Conservation (phyloP, 1,140 invertebrate genomes). For the Agrypnia vestita region DNA sequence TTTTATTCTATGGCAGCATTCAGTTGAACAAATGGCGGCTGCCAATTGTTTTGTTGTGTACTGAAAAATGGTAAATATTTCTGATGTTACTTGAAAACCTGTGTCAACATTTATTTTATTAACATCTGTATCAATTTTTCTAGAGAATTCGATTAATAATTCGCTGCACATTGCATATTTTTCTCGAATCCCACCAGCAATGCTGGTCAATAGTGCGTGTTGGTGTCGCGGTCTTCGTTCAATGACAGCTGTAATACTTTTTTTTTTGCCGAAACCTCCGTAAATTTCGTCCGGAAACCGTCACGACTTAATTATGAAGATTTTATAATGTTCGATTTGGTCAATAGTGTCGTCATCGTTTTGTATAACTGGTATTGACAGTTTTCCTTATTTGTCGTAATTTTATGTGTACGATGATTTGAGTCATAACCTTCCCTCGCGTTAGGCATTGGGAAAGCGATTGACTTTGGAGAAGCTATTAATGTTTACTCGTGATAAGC, state of each 20-base stretch:
- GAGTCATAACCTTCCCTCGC: conserved; percentile 27
- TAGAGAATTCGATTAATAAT: neutral
- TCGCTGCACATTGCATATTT: neutral
- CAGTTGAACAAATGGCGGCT: conserved; percentile 49
- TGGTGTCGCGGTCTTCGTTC: conserved; percentile 16
- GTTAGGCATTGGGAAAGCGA: conserved; percentile 19
- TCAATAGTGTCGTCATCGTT: neutral
- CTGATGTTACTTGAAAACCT: conserved; percentile 41
- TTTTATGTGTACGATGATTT: neutral
- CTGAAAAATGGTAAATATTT: conserved; percentile 54
- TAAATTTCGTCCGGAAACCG: neutral
- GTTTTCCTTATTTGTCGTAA: conserved; percentile 5
- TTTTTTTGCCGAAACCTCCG: conserved; percentile 10
- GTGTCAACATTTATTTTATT: conserved; percentile 44
- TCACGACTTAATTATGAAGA: neutral
- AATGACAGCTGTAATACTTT: conserved; percentile 27
- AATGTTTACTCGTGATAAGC: too few relatives aligned
- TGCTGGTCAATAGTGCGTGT: conserved; percentile 2
- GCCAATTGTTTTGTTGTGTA: conserved; percentile 54
- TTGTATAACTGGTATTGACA: neutral
- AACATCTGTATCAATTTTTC: neutral
- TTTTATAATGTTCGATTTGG: neutral
- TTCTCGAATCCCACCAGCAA: neutral
- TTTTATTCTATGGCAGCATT: conserved; percentile 1
- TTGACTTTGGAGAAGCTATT: too few relatives aligned